A percentile compares a stretch with the other conserved stretches of the same genome.
These are phyloP conservation scores for Pseudochaenichthys georgianus DNA, from an alignment of 2,797 vertebrate species.

Conservation along the genomic window DNA sequence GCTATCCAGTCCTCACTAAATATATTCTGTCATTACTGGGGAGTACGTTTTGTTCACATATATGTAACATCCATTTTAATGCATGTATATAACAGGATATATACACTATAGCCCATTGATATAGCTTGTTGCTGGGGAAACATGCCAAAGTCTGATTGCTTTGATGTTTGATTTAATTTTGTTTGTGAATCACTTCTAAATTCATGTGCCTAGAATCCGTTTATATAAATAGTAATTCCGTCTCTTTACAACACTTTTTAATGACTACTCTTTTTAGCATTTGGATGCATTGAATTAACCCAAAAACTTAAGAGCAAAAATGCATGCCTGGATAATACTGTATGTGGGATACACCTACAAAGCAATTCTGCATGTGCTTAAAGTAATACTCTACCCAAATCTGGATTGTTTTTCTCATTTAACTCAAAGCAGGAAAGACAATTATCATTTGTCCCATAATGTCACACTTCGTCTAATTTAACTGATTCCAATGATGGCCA, in stretches of 20 bases:
- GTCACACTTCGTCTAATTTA: not conserved
- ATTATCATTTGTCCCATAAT: constrained; percentile 22
- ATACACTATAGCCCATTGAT: constrained; percentile 58
- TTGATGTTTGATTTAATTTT: constrained; percentile 53
- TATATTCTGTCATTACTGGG: constrained; percentile 85
- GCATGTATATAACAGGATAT: constrained; percentile 82
- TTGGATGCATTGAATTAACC: not conserved
- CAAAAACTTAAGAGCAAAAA: not conserved
- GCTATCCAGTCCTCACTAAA: constrained; percentile 18
- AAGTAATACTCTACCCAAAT: not conserved
- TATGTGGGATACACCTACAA: constrained; percentile 5
- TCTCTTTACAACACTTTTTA: too few relatives aligned
- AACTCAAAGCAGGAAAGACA: not conserved
- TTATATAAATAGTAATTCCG: too few relatives aligned
- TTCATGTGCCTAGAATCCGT: not conserved
- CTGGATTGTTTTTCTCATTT: not conserved
- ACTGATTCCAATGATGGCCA: not conserved
- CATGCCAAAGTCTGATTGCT: constrained; percentile 49
- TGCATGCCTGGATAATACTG: constrained; percentile 25
- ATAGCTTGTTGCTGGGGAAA: constrained; percentile 62
- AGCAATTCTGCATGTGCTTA: constrained; percentile 9
- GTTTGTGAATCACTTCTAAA: constrained; percentile 52
- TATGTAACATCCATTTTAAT: constrained; percentile 71
- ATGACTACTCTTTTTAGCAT: too few relatives aligned
- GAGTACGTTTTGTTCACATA: constrained; percentile 66